phyloP scores from a whole-genome alignment of 2,888 invertebrate species.

The Aspidiotus rigidus region DNA sequence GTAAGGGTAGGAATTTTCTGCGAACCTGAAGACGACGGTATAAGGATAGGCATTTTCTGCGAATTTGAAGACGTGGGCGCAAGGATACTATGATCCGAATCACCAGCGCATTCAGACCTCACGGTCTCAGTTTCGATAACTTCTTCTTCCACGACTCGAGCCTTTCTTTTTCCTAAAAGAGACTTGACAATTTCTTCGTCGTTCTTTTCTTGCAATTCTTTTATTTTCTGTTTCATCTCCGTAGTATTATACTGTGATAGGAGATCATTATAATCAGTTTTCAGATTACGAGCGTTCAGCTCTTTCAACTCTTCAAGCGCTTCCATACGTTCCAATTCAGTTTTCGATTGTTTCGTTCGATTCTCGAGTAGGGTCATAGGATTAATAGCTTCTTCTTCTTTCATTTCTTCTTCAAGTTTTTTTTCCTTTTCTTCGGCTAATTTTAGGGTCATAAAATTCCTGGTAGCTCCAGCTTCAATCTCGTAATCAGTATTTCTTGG shows the following conservation, averaged over 20 bases:
- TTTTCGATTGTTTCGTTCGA: constrained; percentile 88
- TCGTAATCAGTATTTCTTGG: constrained; percentile 96
- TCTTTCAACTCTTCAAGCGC: constrained; percentile 92
- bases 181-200: constrained; percentile 53
- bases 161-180: constrained; percentile 25
- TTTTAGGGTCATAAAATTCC: constrained; percentile 96
- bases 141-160: constrained; percentile 6
- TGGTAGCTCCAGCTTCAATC: constrained; percentile 94
- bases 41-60: too few species aligned
- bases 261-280: constrained; percentile 81
- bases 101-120: too few species aligned
- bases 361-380: constrained; percentile 98
- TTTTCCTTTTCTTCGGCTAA: constrained; percentile 86
- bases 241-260: constrained; percentile 62
- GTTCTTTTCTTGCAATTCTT: constrained; percentile 65
- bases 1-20: too few species aligned
- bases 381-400: constrained; percentile 94
- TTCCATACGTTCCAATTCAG: constrained; percentile 91
- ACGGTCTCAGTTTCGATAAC: neutral
- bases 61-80: too few species aligned
- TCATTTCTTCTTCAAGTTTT: constrained; percentile 78
- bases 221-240: constrained; percentile 56
- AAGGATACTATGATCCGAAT: too few species aligned
- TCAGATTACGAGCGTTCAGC: constrained; percentile 77
- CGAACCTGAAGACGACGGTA: too few species aligned